Percentiles rank a stretch among this genome's conserved stretches.
phyloP scores from a whole-genome alignment of 2,888 invertebrate species.

The Sclerodermus sp. region DNA sequence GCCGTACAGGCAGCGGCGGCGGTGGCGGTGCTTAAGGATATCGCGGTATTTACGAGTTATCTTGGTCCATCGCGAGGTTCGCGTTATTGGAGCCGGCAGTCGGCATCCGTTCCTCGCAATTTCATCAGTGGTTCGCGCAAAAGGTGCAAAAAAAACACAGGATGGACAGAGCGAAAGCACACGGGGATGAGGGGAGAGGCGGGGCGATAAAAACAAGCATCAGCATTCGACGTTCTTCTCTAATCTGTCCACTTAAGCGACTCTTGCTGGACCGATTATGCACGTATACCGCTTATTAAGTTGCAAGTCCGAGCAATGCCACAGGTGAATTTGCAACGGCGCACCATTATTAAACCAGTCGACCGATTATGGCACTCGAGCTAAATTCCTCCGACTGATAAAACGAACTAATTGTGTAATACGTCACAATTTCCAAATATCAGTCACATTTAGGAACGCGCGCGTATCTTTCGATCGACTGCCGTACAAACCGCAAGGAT shows the following conservation, averaged over 20 bases:
- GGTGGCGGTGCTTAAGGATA: no score
- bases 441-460: no score
- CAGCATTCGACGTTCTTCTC: neutral
- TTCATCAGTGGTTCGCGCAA: neutral
- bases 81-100: neutral
- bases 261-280: neutral
- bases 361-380: constrained; percentile 25
- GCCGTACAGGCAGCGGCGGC: no score
- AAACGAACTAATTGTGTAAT: constrained; percentile 43
- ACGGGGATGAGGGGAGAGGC: neutral
- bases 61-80: neutral
- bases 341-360: constrained; percentile 39
- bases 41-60: neutral
- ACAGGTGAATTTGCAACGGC: neutral
- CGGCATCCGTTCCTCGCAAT: no score
- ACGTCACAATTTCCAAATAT: no score
- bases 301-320: constrained; percentile 3
- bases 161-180: no score
- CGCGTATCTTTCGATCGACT: no score
- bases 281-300: constrained; percentile 7
- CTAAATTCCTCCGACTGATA: no score
- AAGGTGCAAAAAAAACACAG: neutral
- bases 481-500: no score
- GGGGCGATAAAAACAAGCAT: neutral
- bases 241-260: neutral